Percentiles rank a stretch among this genome's conserved stretches.
Evolutionary conservation across 2,888 invertebrate genomes (phyloP).

Genomic region (Drosophila aldrichi): DNA sequence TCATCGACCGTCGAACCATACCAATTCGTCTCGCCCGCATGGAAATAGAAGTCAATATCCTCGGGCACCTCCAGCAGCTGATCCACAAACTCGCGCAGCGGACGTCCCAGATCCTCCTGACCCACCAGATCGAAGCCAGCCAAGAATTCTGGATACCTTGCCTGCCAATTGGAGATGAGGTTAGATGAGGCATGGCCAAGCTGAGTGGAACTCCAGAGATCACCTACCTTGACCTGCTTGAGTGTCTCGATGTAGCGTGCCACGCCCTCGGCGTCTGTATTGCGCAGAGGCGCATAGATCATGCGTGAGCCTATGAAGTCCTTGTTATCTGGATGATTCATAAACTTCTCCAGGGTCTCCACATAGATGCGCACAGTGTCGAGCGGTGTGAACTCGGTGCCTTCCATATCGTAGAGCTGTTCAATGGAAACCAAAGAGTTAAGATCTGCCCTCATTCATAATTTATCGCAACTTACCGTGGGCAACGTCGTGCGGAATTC

Average conservation of each 20-base stretch:
- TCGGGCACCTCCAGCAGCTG: slow-evolving; percentile 86
- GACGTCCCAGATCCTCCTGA: slow-evolving; percentile 90
- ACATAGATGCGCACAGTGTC: slow-evolving; percentile 88
- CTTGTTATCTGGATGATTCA: slow-evolving; percentile 85
- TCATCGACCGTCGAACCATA: slow-evolving; percentile 88
- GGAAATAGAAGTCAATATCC: slow-evolving; percentile 89
- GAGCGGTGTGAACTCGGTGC: slow-evolving; percentile 86
- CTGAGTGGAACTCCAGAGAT: not conserved
- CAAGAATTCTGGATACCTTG: slow-evolving; percentile 88
- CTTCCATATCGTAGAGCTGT: slow-evolving; percentile 89
- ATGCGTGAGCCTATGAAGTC: slow-evolving; percentile 89
- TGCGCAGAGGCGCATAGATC: slow-evolving; percentile 89
- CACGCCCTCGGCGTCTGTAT: slow-evolving; percentile 84
- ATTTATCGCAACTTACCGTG: slow-evolving; percentile 59
- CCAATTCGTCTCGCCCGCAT: slow-evolving; percentile 94
- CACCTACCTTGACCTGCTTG: slow-evolving; percentile 74
- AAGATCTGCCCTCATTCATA: not conserved
- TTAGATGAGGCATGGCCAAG: not conserved
- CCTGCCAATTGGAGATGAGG: slow-evolving; percentile 69
- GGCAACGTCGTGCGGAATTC: slow-evolving; percentile 89
- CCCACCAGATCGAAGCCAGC: slow-evolving; percentile 94
- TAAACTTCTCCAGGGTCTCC: slow-evolving; percentile 87
- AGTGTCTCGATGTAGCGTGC: slow-evolving; percentile 85
- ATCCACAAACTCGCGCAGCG: slow-evolving; percentile 88
- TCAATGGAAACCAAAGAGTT: not conserved